These are phyloP conservation scores for Anoura caudifer DNA, from an alignment of 2,113 vertebrate species.

Conservation along the genomic window DNA sequence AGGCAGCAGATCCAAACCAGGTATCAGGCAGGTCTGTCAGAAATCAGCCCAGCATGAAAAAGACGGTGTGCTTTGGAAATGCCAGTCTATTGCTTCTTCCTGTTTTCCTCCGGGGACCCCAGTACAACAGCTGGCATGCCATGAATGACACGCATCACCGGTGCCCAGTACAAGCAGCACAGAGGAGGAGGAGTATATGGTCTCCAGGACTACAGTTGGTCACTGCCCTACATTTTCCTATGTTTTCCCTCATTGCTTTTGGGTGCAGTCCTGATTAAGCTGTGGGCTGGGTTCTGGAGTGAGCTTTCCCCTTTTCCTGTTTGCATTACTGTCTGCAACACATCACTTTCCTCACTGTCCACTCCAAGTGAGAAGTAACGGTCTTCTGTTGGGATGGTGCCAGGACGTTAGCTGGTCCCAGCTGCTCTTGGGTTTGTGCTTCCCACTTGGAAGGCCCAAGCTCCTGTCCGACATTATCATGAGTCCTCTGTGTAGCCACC, in stretches of 20 bases:
- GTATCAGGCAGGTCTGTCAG: neutral
- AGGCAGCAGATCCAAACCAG: neutral
- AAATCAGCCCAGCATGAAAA: neutral
- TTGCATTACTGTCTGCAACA: neutral
- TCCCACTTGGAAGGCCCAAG: neutral
- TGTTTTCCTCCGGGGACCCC: neutral
- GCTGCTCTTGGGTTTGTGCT: neutral
- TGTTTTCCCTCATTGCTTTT: neutral
- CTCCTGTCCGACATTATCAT: accelerated
- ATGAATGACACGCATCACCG: accelerated
- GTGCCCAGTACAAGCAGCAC: neutral
- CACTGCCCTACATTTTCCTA: neutral
- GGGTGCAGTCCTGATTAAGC: neutral
- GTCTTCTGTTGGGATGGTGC: neutral
- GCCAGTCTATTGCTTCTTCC: neutral
- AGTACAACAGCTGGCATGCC: too few species aligned
- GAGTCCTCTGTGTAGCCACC: neutral
- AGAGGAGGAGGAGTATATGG: neutral
- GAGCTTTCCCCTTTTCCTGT: neutral
- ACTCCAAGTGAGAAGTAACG: neutral
- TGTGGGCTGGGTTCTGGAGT: neutral
- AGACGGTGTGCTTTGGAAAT: neutral
- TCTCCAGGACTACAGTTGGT: neutral
- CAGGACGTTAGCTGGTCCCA: neutral
- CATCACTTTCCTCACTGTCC: neutral